Base-by-base conservation (phyloP, 2,113 vertebrate species). In the Corydoras maculifer region DNA sequence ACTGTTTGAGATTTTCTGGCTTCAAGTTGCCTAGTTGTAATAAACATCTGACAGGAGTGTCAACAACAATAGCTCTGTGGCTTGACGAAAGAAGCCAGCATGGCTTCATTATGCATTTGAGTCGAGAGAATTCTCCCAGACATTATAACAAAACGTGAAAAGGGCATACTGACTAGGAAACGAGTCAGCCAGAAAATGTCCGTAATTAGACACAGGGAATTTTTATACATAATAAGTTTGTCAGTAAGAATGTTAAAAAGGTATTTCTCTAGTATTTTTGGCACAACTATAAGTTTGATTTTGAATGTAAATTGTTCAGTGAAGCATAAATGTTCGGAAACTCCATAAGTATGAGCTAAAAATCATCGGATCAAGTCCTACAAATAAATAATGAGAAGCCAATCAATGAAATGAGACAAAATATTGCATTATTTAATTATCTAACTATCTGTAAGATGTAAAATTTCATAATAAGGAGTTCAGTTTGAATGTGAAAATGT, bases 11-110 rank as follows among this genome's bases (percentile, higher is more conserved):
- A 69, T 25, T 57, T 77, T 63, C 69, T 81, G 74, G 81, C 81
- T 30, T 58, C n/a, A 29, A 13, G 79, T 72, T 78, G 73, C 75
- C 54, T 62, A 32, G 51, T 51, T n/a, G 18, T 64, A 60, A 82
- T 83, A 75, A 75, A 73, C 77, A 70, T 68, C 81, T 84, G 86
- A 79, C 75, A 82, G 82, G 80, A 80, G 74, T 79, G 77, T 59
- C 13, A 64, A 79, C 71, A 78, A 53, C 71, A 78, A 78, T 68
- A 65, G 63, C 32, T 48, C n/a, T 35, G 51, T 70, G 49, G 59
- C 13, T 78, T 80, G 69, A 77, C 76, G 72, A 51, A 57, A 72
- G 68, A 82, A 80, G 79, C 58, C 79, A 79, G 72, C 59, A 74
- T 58, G 32, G 73, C 82, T 84, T 83, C 62, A 79, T 87, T 82